Evolutionary conservation across 2,888 invertebrate genomes (phyloP).

Genomic region (Dendrolimus houi): DNA sequence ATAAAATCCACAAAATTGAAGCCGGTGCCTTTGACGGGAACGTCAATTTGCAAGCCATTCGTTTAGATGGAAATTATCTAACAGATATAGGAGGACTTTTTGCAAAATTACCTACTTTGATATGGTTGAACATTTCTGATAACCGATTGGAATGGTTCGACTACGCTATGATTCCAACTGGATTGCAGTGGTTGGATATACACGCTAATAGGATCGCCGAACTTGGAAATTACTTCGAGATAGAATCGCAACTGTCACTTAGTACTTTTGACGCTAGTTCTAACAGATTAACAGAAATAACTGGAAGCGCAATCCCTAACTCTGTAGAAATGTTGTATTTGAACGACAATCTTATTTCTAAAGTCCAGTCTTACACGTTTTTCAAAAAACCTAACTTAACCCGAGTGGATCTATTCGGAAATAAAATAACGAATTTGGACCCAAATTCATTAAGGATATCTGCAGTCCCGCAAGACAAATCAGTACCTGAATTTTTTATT

Average conservation of each 20-base stretch:
- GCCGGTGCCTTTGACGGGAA: constrained; percentile 87
- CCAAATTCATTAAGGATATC: constrained; percentile 86
- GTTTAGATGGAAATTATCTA: constrained; percentile 88
- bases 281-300: constrained; percentile 87
- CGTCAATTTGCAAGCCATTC: constrained; percentile 85
- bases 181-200: constrained; percentile 90
- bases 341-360: constrained; percentile 87
- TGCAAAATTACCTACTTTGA: constrained; percentile 86
- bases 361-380: constrained; percentile 91
- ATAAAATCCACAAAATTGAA: constrained; percentile 87
- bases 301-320: constrained; percentile 88
- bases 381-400: constrained; percentile 91
- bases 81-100: constrained; percentile 87
- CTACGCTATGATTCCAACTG: constrained; percentile 89
- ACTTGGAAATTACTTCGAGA: constrained; percentile 90
- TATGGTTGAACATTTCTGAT: constrained; percentile 91
- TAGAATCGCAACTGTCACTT: constrained; percentile 86
- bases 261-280: constrained; percentile 89
- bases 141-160: constrained; percentile 90
- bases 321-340: constrained; percentile 87
- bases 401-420: constrained; percentile 87
- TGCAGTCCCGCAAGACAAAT: constrained; percentile 82
- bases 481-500: constrained; percentile 88
- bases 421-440: constrained; percentile 85
- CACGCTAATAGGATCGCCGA: constrained; percentile 89